Base-by-base conservation (phyloP, 2,888 invertebrate species). In the Ptilodon capucinus region DNA sequence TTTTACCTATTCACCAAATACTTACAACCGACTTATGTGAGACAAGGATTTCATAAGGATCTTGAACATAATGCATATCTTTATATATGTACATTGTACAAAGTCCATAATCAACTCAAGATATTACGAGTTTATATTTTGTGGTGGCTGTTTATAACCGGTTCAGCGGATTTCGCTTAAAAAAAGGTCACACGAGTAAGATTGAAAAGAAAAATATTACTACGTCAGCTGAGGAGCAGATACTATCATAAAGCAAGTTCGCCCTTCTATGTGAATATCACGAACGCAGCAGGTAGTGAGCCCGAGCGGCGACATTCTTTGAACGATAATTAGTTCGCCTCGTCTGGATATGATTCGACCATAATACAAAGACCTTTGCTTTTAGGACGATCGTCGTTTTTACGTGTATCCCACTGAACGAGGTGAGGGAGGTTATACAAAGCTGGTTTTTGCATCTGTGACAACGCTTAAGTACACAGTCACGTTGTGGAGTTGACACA, bases 401-500 rank as follows among this genome's bases (percentile, higher is more conserved):
- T 19, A n/a, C 14, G 32, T 28, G 21, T 40, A 46, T 34, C 14
- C 16, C 11, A 7, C 11, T 9, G 6, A 28, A 13, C 30, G 38
- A 23, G 23, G 11, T 18, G 35, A 40, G 5, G 14, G 18, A 25
- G 23, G 14, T 17, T 5, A 13, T 25, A n/a, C 2, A 34, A 44
- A 28, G 13, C 44, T 42, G 38, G 51, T 46, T 17, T 21, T 17
- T 11, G 11, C 35, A 11, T 35, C 11, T 8, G 35, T 35, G 17
- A 11, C 17, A 18, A 36, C n/a, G 39, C 7, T 21, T 39, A 6
- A 14, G n/a, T 21, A 40, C 18, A 48, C 42, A 55, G 54, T 57
- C 53, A 48, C 52, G 57, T 48, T 50, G 55, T 40, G 38, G 40
- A 40, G 40, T 72, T 73, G 67, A 70, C 64, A 64, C 42, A 64